phyloP scores from a whole-genome alignment of 2,888 invertebrate genomes.

The Cryptosula pallasiana region DNA sequence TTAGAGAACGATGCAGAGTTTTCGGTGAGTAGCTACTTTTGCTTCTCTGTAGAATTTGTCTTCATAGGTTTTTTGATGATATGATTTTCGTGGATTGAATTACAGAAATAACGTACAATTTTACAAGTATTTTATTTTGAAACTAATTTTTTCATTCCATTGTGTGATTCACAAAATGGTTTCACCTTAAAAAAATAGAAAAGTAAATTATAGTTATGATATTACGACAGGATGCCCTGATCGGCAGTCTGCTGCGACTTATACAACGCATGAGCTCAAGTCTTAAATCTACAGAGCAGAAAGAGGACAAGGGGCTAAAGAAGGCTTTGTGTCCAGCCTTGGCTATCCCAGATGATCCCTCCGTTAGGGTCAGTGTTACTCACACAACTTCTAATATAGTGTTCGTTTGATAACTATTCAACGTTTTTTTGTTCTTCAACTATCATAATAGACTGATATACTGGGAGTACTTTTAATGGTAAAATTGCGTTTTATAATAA shows the following conservation, averaged over 20 bases:
- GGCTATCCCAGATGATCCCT: slow-evolving; percentile 56
- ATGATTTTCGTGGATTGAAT: neutral
- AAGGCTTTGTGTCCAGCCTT: slow-evolving; percentile 50
- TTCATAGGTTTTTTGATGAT: neutral
- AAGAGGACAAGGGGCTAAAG: slow-evolving; percentile 42
- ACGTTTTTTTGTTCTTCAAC: too few species aligned
- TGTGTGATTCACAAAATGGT: too few species aligned
- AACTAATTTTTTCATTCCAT: slow-evolving; percentile 17
- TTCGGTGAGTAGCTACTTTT: slow-evolving; percentile 60
- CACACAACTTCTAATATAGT: too few species aligned
- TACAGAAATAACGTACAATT: too few species aligned
- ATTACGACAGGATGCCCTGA: slow-evolving; percentile 92
- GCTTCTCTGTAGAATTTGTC: neutral
- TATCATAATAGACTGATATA: too few species aligned
- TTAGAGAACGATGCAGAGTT: slow-evolving; percentile 91
- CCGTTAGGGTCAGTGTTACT: slow-evolving; percentile 38
- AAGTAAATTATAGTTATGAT: too few species aligned
- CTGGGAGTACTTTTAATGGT: too few species aligned
- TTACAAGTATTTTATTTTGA: neutral
- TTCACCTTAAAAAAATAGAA: too few species aligned
- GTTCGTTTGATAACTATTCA: too few species aligned
- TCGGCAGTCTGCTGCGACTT: slow-evolving; percentile 83
- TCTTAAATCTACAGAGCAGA: slow-evolving; percentile 32
- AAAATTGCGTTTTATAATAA: too few species aligned
- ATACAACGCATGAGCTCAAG: slow-evolving; percentile 84